These are phyloP conservation scores for Lasioglossum zephyrum DNA, from an alignment of 2,888 invertebrate genomes.

Conservation along the genomic window DNA sequence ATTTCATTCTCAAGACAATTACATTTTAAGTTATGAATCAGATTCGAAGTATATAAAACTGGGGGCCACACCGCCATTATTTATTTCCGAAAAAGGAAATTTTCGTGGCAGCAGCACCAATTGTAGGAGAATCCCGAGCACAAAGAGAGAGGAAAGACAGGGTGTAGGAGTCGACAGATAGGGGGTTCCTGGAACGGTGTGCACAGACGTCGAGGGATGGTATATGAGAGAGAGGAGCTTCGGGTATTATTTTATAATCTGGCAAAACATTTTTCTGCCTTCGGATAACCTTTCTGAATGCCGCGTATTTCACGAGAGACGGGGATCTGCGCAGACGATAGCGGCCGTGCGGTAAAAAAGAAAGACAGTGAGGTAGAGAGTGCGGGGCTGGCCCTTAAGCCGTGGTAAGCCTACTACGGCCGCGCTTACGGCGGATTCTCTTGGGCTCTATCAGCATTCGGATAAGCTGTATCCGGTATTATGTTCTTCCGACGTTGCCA, in stretches of 20 bases:
- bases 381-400: slow-evolving; percentile 68
- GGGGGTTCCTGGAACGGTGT: background rate
- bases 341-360: slow-evolving; percentile 36
- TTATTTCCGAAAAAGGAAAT: background rate
- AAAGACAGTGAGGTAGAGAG: slow-evolving; percentile 29
- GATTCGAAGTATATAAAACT: background rate
- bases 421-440: slow-evolving; percentile 76
- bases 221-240: slow-evolving; percentile 16
- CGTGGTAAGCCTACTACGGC: slow-evolving; percentile 77
- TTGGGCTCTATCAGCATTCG: slow-evolving; percentile 79
- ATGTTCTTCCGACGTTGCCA: slow-evolving; percentile 75
- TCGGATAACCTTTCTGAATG: slow-evolving; percentile 65
- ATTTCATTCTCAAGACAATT: too few species aligned
- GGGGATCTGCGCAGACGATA: slow-evolving; percentile 43
- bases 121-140: background rate
- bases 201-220: background rate
- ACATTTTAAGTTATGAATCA: background rate
- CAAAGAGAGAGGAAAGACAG: background rate
- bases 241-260: slow-evolving; percentile 69
- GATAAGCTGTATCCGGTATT: slow-evolving; percentile 79
- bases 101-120: background rate
- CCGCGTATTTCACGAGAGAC: slow-evolving; percentile 54
- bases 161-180: slow-evolving; percentile 5
- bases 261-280: slow-evolving; percentile 75
- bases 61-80: background rate